These are phyloP conservation scores for Pantherophis vulpinus DNA, from an alignment of 2,797 vertebrate genomes.

Conservation along the genomic window DNA sequence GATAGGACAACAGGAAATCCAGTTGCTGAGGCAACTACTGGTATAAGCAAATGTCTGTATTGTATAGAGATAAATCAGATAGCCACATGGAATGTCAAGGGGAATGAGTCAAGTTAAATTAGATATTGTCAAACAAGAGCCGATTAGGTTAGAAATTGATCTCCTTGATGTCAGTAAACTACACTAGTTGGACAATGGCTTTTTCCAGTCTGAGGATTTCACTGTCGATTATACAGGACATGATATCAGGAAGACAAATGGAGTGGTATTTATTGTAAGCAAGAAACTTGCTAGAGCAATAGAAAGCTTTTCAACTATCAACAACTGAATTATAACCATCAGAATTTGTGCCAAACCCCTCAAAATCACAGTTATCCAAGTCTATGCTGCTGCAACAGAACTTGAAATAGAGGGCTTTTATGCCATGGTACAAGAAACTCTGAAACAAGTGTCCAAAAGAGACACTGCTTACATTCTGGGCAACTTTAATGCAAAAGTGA, in stretches of 20 bases:
- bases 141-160: not conserved
- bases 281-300: not conserved
- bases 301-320: not conserved
- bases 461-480: not conserved
- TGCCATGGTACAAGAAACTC: not conserved
- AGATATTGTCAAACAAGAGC: not conserved
- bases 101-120: not conserved
- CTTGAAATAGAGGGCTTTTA: not conserved
- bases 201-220: not conserved
- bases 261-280: not conserved
- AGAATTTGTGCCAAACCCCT: not conserved
- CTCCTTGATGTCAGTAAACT: not conserved
- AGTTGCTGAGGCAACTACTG: not conserved
- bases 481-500: not conserved
- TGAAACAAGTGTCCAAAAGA: not conserved
- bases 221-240: not conserved
- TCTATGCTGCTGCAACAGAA: not conserved
- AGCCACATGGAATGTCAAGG: not conserved
- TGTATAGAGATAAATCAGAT: not conserved
- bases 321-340: not conserved
- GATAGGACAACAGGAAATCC: not conserved
- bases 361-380: not conserved
- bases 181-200: not conserved
- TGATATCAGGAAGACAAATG: not conserved
- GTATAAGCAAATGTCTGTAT: not conserved